Conservation (phyloP, 1,140 invertebrate genomes). For the Mylabris phalerata region DNA sequence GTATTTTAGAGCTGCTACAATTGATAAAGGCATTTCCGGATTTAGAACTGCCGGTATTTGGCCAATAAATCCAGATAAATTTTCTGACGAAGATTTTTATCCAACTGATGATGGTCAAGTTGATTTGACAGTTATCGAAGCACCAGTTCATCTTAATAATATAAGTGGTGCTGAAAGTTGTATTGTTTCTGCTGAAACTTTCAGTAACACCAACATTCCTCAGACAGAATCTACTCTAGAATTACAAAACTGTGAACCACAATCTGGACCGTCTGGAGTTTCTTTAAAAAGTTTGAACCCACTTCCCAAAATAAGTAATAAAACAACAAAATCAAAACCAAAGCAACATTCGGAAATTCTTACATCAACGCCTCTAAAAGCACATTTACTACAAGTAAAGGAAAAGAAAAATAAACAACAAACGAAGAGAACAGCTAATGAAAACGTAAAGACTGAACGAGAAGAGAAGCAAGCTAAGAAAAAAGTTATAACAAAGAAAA, state of each 20-base stretch:
- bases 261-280: not conserved
- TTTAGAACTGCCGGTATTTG: too few relatives aligned
- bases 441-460: not conserved
- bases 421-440: not conserved
- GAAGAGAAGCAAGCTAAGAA: not conserved
- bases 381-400: not conserved
- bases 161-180: not conserved
- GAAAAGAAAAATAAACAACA: not conserved
- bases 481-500: not conserved
- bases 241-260: not conserved
- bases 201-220: not conserved
- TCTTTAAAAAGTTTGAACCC: not conserved
- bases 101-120: not conserved
- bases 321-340: conserved; percentile 2
- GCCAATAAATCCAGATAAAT: not conserved
- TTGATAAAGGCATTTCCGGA: conserved; percentile 7
- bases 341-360: conserved; percentile 9
- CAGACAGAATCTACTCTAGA: not conserved
- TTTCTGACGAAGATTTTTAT: not conserved
- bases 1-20: conserved; percentile 10
- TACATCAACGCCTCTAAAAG: conserved; percentile 3
- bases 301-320: conserved; percentile 1
- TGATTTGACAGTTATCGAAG: not conserved
- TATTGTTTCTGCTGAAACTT: not conserved
- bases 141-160: not conserved